Conservation (phyloP, 1,140 invertebrate genomes). For the Pogonus chalceus region DNA sequence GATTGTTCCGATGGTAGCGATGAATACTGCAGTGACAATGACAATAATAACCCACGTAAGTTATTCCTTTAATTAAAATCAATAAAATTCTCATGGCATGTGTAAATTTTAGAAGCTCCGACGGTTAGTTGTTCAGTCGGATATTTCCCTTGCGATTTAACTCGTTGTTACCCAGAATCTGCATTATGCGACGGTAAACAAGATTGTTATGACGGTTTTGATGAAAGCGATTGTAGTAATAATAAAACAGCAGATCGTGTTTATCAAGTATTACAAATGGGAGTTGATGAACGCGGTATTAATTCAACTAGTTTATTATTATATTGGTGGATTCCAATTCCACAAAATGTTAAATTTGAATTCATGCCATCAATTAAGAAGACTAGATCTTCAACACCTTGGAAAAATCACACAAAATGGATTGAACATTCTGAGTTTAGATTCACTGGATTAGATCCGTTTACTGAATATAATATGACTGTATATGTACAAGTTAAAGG, state of each 20-base stretch:
- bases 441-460: constrained; percentile 56
- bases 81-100: background rate
- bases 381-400: constrained; percentile 30
- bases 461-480: constrained; percentile 65
- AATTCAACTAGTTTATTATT: constrained; percentile 42
- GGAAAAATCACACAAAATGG: constrained; percentile 48
- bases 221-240: constrained; percentile 64
- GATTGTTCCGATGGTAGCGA: constrained; percentile 73
- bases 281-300: constrained; percentile 39
- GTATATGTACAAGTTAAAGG: constrained; percentile 55
- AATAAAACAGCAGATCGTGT: constrained; percentile 33
- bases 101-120: constrained; percentile 23
- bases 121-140: constrained; percentile 42
- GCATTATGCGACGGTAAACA: constrained; percentile 52
- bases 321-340: constrained; percentile 44
- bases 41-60: constrained; percentile 23
- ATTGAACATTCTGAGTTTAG: constrained; percentile 40
- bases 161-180: constrained; percentile 45
- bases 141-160: constrained; percentile 52
- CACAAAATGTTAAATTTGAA: constrained; percentile 38
- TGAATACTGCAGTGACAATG: constrained; percentile 43
- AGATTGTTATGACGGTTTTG: constrained; percentile 61
- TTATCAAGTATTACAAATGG: constrained; percentile 44
- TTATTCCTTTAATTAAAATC: constrained; percentile 14
- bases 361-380: constrained; percentile 49